These are phyloP conservation scores for Zaprionus inermis DNA, from an alignment of 1,140 invertebrate genomes.

Conservation along the genomic window DNA sequence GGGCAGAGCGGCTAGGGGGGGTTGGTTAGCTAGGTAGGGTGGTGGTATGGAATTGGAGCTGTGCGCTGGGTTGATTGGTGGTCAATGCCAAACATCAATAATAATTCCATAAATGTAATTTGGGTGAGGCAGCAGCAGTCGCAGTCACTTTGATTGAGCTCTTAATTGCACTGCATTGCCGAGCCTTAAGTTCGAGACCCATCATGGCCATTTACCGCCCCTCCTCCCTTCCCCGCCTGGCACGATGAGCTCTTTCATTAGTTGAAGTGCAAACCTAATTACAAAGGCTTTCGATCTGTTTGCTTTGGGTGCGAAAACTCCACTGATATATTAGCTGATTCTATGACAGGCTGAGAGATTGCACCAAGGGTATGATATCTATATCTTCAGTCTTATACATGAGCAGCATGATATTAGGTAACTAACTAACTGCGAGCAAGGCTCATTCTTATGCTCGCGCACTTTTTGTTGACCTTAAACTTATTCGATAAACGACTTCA, in stretches of 20 bases:
- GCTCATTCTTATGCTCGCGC: background rate
- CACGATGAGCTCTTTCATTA: constrained; percentile 61
- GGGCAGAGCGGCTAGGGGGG: too few species aligned
- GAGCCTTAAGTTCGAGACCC: constrained; percentile 55
- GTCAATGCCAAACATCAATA: constrained; percentile 79
- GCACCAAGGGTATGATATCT: too few species aligned
- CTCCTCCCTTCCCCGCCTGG: constrained; percentile 20
- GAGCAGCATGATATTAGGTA: too few species aligned
- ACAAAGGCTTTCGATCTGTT: constrained; percentile 1
- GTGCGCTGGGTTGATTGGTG: constrained; percentile 55
- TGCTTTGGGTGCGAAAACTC: background rate
- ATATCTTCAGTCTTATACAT: too few species aligned
- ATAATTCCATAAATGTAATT: constrained; percentile 83
- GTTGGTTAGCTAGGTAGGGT: background rate
- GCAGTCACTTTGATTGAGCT: constrained; percentile 76
- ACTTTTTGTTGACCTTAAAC: too few species aligned
- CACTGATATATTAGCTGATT: constrained; percentile 8
- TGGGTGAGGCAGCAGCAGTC: constrained; percentile 60
- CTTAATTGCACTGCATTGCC: constrained; percentile 78
- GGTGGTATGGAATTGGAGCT: constrained; percentile 32
- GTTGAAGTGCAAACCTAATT: constrained; percentile 46
- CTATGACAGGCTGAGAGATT: constrained; percentile 3
- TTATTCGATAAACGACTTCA: too few species aligned
- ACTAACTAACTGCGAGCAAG: too few species aligned
- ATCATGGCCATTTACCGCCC: constrained; percentile 3